Percentiles rank a stretch among this genome's conserved stretches.
Evolutionary conservation across 1,140 invertebrate genomes (phyloP).

Genomic region (Drosophila rhopaloa): DNA sequence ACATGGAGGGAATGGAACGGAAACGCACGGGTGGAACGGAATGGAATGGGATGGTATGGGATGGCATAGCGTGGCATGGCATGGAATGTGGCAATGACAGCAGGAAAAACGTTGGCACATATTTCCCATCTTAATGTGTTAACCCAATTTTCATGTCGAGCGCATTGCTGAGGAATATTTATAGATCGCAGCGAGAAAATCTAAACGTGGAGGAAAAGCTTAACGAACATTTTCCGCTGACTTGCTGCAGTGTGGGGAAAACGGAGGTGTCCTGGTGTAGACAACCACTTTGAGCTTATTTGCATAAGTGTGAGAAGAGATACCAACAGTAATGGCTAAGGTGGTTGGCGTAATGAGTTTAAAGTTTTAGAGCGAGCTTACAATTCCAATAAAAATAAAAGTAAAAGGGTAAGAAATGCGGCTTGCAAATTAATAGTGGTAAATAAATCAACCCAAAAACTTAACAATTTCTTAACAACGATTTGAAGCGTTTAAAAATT

Average conservation of each 20-base stretch:
- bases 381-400: neutral
- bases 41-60: slow-evolving; percentile 16
- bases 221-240: slow-evolving; percentile 23
- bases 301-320: slow-evolving; percentile 55
- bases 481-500: slow-evolving; percentile 1
- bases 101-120: slow-evolving; percentile 33
- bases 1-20: slow-evolving; percentile 28
- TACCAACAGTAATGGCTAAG: slow-evolving; percentile 4
- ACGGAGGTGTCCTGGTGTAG: slow-evolving; percentile 22
- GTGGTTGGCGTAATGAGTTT: slow-evolving; percentile 14
- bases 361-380: neutral
- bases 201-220: slow-evolving; percentile 2
- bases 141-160: slow-evolving; percentile 76
- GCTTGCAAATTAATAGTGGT: neutral
- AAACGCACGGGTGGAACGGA: slow-evolving; percentile 12
- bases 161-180: slow-evolving; percentile 31
- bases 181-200: slow-evolving; percentile 5
- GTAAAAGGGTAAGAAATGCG: neutral
- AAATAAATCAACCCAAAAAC: neutral
- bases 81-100: slow-evolving; percentile 47
- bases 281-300: slow-evolving; percentile 51
- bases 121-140: slow-evolving; percentile 72
- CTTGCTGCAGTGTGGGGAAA: neutral
- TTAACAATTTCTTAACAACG: neutral
- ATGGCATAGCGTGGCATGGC: slow-evolving; percentile 13